phyloP scores from a whole-genome alignment of 2,888 invertebrate genomes.

The Andrena camellia region DNA sequence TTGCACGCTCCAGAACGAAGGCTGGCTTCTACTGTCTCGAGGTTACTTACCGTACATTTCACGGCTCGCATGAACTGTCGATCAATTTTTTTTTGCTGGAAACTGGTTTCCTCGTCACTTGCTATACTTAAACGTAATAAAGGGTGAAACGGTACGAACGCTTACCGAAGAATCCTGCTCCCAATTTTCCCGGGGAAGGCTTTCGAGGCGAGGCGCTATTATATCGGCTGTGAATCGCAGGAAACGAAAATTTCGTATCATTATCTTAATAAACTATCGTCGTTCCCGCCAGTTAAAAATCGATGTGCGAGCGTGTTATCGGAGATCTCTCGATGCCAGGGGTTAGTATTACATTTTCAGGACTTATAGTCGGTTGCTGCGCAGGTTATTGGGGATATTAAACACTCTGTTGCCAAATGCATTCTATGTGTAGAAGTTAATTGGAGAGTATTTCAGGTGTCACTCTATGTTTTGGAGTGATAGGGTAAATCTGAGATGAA shows the following conservation, averaged over 20 bases:
- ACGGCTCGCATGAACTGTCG: constrained; percentile 57
- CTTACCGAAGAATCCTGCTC: constrained; percentile 43
- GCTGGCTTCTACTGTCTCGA: constrained; percentile 74
- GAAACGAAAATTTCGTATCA: neutral
- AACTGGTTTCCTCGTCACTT: constrained; percentile 63
- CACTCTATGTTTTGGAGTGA: no score
- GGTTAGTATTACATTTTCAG: neutral
- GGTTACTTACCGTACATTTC: constrained; percentile 68
- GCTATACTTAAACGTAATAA: constrained; percentile 59
- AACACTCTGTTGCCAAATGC: no score
- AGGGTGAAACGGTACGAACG: constrained; percentile 41
- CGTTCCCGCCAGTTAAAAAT: neutral
- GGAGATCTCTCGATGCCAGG: neutral
- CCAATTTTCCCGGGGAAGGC: constrained; percentile 26
- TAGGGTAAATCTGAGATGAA: no score
- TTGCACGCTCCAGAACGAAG: constrained; percentile 64
- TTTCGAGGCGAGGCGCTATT: neutral
- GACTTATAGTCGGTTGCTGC: neutral
- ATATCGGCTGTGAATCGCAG: neutral
- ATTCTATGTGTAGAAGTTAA: no score
- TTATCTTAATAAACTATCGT: neutral
- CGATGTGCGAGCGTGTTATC: neutral
- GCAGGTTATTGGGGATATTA: no score
- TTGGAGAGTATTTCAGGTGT: no score
- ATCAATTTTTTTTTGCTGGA: constrained; percentile 60